These are phyloP conservation scores for Drosophila nigritarsus DNA, from an alignment of 2,888 invertebrate genomes.

Conservation along the genomic window DNA sequence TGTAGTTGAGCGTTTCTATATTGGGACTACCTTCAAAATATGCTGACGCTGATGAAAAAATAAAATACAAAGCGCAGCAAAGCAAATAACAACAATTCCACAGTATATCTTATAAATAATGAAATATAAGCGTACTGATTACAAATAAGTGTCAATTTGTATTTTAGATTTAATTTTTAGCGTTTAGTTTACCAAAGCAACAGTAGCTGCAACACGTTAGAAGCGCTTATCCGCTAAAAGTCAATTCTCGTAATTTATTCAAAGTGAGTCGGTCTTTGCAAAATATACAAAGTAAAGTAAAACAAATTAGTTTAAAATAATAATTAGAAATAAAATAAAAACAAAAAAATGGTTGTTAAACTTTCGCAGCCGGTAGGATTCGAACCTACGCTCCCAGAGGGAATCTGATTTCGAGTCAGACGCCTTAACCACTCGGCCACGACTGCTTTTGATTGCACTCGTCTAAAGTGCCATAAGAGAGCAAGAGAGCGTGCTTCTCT, in stretches of 20 bases:
- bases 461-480: constrained; percentile 39
- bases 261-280: constrained; percentile 24
- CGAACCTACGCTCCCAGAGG: constrained; percentile 86
- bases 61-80: constrained; percentile 62
- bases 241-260: neutral
- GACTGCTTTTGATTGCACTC: constrained; percentile 76
- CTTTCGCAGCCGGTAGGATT: constrained; percentile 85
- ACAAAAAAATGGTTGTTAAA: neutral
- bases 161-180: constrained; percentile 55
- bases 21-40: constrained; percentile 45
- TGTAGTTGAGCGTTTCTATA: constrained; percentile 20
- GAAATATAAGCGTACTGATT: constrained; percentile 68
- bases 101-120: constrained; percentile 55
- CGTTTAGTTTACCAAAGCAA: constrained; percentile 52
- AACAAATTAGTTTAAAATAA: neutral
- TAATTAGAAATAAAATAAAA: neutral
- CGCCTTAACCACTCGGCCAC: constrained; percentile 86
- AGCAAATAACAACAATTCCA: constrained; percentile 26
- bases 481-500: neutral
- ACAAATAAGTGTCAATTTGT: constrained; percentile 66
- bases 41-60: constrained; percentile 61
- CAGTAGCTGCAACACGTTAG: constrained; percentile 51
- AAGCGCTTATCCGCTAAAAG: constrained; percentile 15
- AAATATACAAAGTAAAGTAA: neutral
- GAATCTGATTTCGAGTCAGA: constrained; percentile 86